Percentiles rank a stretch among this genome's conserved stretches.
These are phyloP conservation scores for Caenorhabditis becei DNA, from an alignment of 2,888 invertebrate genomes.

Conservation along the genomic window DNA sequence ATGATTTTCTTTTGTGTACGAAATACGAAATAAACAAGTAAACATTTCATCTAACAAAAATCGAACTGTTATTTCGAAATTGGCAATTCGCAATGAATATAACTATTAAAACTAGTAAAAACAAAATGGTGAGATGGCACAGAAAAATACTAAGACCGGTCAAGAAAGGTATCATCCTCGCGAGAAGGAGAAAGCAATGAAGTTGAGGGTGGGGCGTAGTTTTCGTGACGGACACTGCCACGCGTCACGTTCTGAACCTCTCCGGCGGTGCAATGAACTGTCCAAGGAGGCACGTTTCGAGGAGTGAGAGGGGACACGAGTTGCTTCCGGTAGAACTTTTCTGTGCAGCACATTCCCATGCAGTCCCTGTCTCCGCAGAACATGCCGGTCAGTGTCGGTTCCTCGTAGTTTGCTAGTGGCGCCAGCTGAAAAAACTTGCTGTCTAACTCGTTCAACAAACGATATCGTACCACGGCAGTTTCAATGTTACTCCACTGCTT, in stretches of 20 bases:
- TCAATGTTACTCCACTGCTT: slow-evolving; percentile 15
- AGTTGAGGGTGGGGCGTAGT: not conserved
- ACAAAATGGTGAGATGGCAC: not conserved
- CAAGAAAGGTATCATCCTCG: not conserved
- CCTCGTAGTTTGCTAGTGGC: not conserved
- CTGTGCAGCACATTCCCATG: slow-evolving; percentile 35
- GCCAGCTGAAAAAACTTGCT: not conserved
- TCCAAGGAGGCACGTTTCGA: not conserved
- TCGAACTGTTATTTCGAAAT: not conserved
- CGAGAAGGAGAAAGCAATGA: not conserved
- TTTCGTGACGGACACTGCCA: not conserved
- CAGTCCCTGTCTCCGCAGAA: slow-evolving; percentile 25
- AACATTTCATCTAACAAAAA: not conserved
- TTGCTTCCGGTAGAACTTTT: slow-evolving; percentile 2
- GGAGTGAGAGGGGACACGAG: not conserved
- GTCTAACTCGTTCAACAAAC: not conserved
- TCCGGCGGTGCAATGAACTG: not conserved
- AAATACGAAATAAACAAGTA: not conserved
- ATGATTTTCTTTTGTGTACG: not conserved
- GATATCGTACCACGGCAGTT: slow-evolving; percentile 20
- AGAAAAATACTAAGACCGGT: not conserved
- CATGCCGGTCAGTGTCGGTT: not conserved
- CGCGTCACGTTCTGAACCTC: not conserved
- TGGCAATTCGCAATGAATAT: not conserved
- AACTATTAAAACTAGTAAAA: too few relatives aligned